These are phyloP conservation scores for Drosophila carrolli DNA, from an alignment of 1,140 invertebrate species.

Conservation along the genomic window DNA sequence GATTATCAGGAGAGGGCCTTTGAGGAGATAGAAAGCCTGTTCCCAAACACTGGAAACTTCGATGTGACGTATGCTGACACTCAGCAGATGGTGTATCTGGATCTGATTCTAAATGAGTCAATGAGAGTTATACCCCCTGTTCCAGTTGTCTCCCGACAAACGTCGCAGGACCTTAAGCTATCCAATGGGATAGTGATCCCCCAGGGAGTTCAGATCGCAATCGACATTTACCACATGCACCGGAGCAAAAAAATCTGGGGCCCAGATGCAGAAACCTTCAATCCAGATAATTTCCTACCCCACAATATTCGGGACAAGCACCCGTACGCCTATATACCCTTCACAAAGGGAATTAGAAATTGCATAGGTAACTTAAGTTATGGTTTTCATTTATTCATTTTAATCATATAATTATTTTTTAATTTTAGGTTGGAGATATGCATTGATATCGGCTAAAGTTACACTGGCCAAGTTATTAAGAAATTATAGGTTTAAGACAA, in stretches of 20 bases:
- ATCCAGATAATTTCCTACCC: conserved; percentile 77
- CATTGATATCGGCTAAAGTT: conserved; percentile 68
- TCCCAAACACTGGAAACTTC: conserved; percentile 84
- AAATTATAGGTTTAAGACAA: conserved; percentile 68
- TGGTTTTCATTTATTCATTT: no score
- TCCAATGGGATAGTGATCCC: conserved; percentile 64
- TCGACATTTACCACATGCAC: conserved; percentile 69
- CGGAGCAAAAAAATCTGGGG: conserved; percentile 72
- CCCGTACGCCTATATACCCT: conserved; percentile 76
- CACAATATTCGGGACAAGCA: conserved; percentile 62
- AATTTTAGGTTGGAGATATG: conserved; percentile 75
- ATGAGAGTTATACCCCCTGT: conserved; percentile 85
- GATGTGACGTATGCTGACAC: conserved; percentile 86
- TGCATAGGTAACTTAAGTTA: conserved; percentile 69
- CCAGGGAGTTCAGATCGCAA: conserved; percentile 51
- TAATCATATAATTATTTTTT: not conserved
- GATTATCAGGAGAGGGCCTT: conserved; percentile 86
- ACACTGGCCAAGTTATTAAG: conserved; percentile 69
- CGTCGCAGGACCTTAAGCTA: conserved; percentile 54
- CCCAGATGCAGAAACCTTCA: conserved; percentile 65
- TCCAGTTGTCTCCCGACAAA: conserved; percentile 70
- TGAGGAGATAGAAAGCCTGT: conserved; percentile 87
- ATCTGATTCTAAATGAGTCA: conserved; percentile 88
- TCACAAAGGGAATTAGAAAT: conserved; percentile 72
- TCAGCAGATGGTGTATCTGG: conserved; percentile 88